phyloP scores from a whole-genome alignment of 2,113 vertebrate species.

The Rhadina sibilatrix region DNA sequence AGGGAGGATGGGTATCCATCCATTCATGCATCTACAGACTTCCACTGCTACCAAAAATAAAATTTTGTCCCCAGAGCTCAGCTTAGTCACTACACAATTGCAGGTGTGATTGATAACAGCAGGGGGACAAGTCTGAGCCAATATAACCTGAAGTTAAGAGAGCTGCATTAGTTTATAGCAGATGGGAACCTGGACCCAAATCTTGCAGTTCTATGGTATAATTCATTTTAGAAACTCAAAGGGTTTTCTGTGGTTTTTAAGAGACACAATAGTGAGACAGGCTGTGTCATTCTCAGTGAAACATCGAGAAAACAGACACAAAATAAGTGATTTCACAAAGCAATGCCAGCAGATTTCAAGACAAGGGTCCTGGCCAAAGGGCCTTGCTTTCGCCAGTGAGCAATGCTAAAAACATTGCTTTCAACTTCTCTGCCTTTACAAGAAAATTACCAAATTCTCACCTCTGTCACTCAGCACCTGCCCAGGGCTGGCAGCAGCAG shows the following conservation, averaged over 20 bases:
- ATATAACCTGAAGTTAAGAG: not conserved
- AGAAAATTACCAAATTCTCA: not conserved
- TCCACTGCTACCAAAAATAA: conserved; percentile 15
- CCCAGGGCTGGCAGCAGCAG: not conserved
- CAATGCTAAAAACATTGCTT: not conserved
- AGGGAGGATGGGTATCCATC: not conserved
- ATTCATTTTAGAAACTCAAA: not conserved
- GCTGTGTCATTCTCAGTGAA: not conserved
- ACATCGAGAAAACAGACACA: not conserved
- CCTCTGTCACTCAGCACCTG: not conserved
- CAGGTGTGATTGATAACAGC: conserved; percentile 7
- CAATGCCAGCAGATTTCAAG: not conserved
- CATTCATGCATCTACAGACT: not conserved
- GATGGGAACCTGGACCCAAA: not conserved
- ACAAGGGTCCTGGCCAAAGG: not conserved
- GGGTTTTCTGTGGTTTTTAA: conserved; percentile 5
- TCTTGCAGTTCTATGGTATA: not conserved
- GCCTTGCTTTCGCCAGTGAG: not conserved
- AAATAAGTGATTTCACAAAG: conserved; percentile 11
- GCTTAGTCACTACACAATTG: not conserved
- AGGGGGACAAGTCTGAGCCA: not conserved
- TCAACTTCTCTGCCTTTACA: not conserved
- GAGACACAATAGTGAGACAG: conserved; percentile 9
- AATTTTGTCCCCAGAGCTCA: not conserved
- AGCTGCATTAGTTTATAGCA: not conserved